Percentiles rank a stretch among this genome's conserved stretches.
phyloP scores from a whole-genome alignment of 2,888 invertebrate genomes.

The Apotomis betuletana region DNA sequence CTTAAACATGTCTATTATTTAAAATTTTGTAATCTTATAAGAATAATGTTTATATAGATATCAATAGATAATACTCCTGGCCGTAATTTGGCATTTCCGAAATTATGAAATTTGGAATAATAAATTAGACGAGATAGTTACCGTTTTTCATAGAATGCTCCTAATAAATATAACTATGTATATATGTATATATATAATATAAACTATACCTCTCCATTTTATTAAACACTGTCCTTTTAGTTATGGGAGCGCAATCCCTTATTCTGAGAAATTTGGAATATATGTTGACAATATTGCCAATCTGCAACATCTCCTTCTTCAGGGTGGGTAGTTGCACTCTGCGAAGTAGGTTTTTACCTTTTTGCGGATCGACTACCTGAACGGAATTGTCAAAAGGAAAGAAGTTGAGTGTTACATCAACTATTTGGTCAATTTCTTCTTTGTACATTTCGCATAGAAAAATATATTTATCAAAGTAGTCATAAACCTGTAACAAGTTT shows the following conservation, averaged over 20 bases:
- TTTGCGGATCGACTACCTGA: slow-evolving; percentile 87
- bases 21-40: too few relatives aligned
- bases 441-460: slow-evolving; percentile 95
- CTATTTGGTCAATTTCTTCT: slow-evolving; percentile 86
- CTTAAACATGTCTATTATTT: too few relatives aligned
- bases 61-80: too few relatives aligned
- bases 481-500: slow-evolving; percentile 62
- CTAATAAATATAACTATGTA: too few relatives aligned
- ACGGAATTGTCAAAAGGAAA: slow-evolving; percentile 90
- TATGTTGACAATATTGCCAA: slow-evolving; percentile 88
- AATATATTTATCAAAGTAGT: slow-evolving; percentile 81
- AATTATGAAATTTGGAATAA: too few relatives aligned
- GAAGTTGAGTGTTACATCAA: slow-evolving; percentile 88
- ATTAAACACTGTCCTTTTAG: slow-evolving; percentile 80
- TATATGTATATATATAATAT: too few relatives aligned
- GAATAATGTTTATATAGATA: too few relatives aligned
- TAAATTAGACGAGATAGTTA: too few relatives aligned
- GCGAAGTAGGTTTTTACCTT: slow-evolving; percentile 84
- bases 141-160: too few relatives aligned
- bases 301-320: slow-evolving; percentile 86
- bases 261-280: slow-evolving; percentile 89
- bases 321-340: slow-evolving; percentile 86
- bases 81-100: too few relatives aligned
- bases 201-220: slow-evolving; percentile 19
- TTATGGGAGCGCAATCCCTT: slow-evolving; percentile 87